A percentile compares a stretch with the other conserved stretches of the same genome.
phyloP scores from a whole-genome alignment of 2,888 invertebrate species.

The Patella caerulea region DNA sequence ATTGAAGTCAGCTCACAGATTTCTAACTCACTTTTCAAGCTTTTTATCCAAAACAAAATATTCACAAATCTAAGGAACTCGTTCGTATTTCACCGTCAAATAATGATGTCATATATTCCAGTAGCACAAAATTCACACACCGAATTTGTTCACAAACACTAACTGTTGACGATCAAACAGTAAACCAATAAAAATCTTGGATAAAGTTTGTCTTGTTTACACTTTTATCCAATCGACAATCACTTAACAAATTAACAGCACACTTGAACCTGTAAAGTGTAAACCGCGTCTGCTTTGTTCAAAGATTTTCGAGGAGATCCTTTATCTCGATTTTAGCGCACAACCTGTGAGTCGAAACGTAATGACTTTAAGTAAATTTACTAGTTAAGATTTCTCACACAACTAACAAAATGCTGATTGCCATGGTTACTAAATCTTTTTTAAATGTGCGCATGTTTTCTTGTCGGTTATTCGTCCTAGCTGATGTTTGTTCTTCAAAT shows the following conservation, averaged over 20 bases:
- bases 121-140: neutral
- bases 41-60: too few relatives aligned
- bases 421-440: conserved; percentile 6
- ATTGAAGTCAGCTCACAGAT: too few relatives aligned
- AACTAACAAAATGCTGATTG: neutral
- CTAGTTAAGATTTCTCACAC: conserved; percentile 5
- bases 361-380: neutral
- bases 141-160: neutral
- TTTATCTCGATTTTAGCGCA: too few relatives aligned
- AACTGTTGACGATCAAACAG: too few relatives aligned
- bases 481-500: neutral
- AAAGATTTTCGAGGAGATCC: neutral
- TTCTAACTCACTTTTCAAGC: too few relatives aligned
- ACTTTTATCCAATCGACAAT: conserved; percentile 1
- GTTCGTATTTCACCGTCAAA: too few relatives aligned
- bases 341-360: neutral
- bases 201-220: neutral
- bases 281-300: neutral
- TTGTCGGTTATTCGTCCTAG: neutral
- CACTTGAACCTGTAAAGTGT: neutral
- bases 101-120: too few relatives aligned
- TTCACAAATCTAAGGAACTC: too few relatives aligned
- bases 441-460: conserved; percentile 1
- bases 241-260: neutral
- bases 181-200: too few relatives aligned